Evolutionary conservation across 2,888 invertebrate species (phyloP), one percentile per base, ranked within the genome.

Genomic region (Drosophila emarginata): DNA sequence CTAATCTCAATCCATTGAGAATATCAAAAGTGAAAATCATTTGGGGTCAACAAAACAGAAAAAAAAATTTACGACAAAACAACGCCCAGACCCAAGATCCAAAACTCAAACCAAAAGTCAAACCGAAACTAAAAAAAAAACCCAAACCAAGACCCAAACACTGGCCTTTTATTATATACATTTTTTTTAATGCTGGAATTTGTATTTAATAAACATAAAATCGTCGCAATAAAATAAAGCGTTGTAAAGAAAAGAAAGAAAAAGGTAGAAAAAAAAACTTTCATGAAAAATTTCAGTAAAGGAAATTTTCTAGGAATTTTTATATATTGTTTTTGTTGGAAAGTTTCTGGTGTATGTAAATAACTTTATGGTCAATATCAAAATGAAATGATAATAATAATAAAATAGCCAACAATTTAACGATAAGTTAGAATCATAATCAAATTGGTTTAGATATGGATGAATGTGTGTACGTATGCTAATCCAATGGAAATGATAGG

Each of bases 201-300:
- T 86, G 80, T 76, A 75, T 85, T 82, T 77, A 85, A 84, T 77
- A 82, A 86, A 78, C 74, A 78, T 80, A 67, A 76, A 67, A 72
- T 72, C 53, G n/a, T 40, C 58, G 67, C 56, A 59, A 71, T 74
- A 72, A 72, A 69, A 32, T 12, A 21, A 45, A 18, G 21, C 12
- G 45, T 18, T 45, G 11, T 18, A 45, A 45, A 45, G 45, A 45
- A 45, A 45, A 40, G 9, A 15, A 45, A 18, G 18, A 18, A 4
- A 9, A 32, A 28, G n/a, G n/a, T n/a, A 28, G 6, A 28, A 28
- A 5, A 23, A 4, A 28, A 4, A 28, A 28, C 28, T 5, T n/a
- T n/a, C n/a, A n/a, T n/a, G n/a, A n/a, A n/a, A 45, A 45, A 45
- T 21, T 45, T 11, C 4, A 26, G 21, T 45, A 2, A 21, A 14